These are phyloP conservation scores for Leptopterna dolabrata DNA, from an alignment of 2,888 invertebrate species.

Conservation along the genomic window DNA sequence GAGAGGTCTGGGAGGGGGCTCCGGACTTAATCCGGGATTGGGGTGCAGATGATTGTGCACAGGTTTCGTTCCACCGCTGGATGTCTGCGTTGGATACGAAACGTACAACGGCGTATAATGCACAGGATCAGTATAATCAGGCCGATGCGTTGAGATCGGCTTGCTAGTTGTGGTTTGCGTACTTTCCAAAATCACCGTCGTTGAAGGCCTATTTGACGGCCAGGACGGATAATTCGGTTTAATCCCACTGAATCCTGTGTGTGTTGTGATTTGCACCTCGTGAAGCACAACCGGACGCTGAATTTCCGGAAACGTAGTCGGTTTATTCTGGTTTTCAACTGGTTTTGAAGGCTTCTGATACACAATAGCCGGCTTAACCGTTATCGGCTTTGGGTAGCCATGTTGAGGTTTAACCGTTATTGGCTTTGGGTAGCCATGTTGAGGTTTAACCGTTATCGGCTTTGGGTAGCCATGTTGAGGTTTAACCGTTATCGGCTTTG, in stretches of 20 bases:
- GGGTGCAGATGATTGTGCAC: slow-evolving; percentile 20
- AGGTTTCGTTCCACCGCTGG: neutral
- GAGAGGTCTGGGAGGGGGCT: slow-evolving; percentile 35
- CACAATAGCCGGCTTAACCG: neutral
- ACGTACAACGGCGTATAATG: slow-evolving; percentile 35
- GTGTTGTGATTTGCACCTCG: slow-evolving; percentile 19
- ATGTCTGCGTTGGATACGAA: neutral
- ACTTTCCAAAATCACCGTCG: neutral
- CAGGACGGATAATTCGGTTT: slow-evolving; percentile 1
- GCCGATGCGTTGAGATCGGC: neutral
- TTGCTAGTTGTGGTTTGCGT: neutral
- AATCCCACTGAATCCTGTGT: neutral
- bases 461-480: slow-evolving; percentile 67
- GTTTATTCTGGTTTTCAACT: neutral
- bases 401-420: slow-evolving; percentile 70
- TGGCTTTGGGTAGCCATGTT: slow-evolving; percentile 68
- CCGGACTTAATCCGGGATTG: slow-evolving; percentile 33
- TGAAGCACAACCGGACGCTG: neutral
- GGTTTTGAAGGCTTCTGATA: slow-evolving; percentile 19
- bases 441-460: slow-evolving; percentile 61
- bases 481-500: slow-evolving; percentile 72
- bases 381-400: slow-evolving; percentile 63
- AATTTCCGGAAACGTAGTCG: neutral
- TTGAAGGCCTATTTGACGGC: neutral
- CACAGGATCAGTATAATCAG: neutral